Conservation (phyloP, 1,140 invertebrate species). For the Macrobrachium nipponense region DNA sequence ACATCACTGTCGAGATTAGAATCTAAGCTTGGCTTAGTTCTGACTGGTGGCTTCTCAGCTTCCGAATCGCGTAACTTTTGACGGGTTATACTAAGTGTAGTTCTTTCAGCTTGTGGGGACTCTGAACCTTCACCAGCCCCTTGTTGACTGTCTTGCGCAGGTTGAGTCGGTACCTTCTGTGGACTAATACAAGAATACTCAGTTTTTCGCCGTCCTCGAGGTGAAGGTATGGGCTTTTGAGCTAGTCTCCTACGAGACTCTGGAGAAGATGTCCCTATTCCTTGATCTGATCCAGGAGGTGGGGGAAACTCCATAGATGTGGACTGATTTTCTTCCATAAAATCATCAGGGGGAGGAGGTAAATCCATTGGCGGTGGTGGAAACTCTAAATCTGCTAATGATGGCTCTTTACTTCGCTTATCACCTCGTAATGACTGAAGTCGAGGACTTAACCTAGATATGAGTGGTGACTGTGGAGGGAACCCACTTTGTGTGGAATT, state of each 20-base stretch:
- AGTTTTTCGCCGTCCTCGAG: slow-evolving; percentile 46
- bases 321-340: slow-evolving; percentile 66
- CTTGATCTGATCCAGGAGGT: slow-evolving; percentile 60
- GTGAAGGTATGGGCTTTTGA: slow-evolving; percentile 57
- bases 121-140: slow-evolving; percentile 47
- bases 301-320: slow-evolving; percentile 64
- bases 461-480: slow-evolving; percentile 58
- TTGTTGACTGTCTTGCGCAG: slow-evolving; percentile 55
- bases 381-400: slow-evolving; percentile 84
- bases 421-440: slow-evolving; percentile 43
- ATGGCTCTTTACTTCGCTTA: slow-evolving; percentile 57
- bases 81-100: slow-evolving; percentile 65
- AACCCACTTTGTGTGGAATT: slow-evolving; percentile 63
- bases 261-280: slow-evolving; percentile 34
- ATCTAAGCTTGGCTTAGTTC: slow-evolving; percentile 59
- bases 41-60: slow-evolving; percentile 55
- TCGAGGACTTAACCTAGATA: slow-evolving; percentile 60
- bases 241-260: slow-evolving; percentile 28
- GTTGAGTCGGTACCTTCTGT: slow-evolving; percentile 23
- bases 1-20: slow-evolving; percentile 75
- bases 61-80: slow-evolving; percentile 51
- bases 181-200: slow-evolving; percentile 44
- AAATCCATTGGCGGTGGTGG: slow-evolving; percentile 83
- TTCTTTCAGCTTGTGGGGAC: slow-evolving; percentile 67
- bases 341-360: slow-evolving; percentile 79